Percentiles rank a stretch among this genome's conserved stretches.
Evolutionary conservation across 1,140 invertebrate genomes (phyloP).

Genomic region (Gonioctena quinquepunctata): DNA sequence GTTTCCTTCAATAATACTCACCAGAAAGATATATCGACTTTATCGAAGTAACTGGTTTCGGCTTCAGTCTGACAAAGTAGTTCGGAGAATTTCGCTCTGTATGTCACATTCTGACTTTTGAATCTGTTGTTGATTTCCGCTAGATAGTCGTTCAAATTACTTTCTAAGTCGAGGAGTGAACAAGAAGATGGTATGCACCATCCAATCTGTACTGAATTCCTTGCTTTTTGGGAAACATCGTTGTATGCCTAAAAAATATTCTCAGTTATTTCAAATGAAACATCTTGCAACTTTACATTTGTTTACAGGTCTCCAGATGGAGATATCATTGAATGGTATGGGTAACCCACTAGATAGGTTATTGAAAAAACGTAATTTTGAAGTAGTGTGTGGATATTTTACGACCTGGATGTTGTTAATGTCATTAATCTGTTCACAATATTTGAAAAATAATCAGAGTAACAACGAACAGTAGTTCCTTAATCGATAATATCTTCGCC

Average conservation of each 20-base stretch:
- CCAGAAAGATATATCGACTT: constrained; percentile 57
- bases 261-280: too few relatives aligned
- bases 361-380: too few relatives aligned
- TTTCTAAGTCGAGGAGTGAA: constrained; percentile 55
- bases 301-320: too few relatives aligned
- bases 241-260: not conserved
- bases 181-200: constrained; percentile 62
- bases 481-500: too few relatives aligned
- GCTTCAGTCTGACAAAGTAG: constrained; percentile 50
- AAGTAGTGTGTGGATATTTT: too few relatives aligned
- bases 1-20: constrained; percentile 42
- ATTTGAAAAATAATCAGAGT: too few relatives aligned
- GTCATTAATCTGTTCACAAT: too few relatives aligned
- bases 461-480: too few relatives aligned
- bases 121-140: constrained; percentile 54
- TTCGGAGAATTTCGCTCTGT: constrained; percentile 47
- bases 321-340: too few relatives aligned
- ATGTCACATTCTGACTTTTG: constrained; percentile 54
- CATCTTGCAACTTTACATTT: too few relatives aligned
- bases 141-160: constrained; percentile 56
- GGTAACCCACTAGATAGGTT: too few relatives aligned
- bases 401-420: too few relatives aligned
- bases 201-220: constrained; percentile 60
- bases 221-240: constrained; percentile 51
- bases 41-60: constrained; percentile 46